Base-by-base conservation (phyloP, 2,888 invertebrate genomes). In the Eupithecia vulgata region DNA sequence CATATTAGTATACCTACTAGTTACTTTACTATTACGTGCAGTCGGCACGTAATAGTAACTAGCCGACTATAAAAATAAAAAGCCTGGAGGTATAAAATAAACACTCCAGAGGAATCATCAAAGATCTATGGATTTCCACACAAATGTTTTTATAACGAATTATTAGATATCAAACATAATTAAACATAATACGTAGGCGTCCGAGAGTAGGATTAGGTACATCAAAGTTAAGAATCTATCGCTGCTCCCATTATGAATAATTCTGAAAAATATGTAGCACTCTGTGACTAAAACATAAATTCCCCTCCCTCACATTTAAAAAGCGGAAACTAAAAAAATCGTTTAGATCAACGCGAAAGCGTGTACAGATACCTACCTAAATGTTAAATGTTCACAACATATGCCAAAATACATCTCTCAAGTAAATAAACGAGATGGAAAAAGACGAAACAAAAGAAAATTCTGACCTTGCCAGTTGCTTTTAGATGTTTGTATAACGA, bases 231-330 rank as follows among this genome's bases (percentile, higher is more conserved):
- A 48, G n/a, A 48, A 48, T 48, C 6, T n/a, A 48, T 48, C n/a
- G 48, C 48, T 48, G n/a, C n/a, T 48, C n/a, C 48, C 48, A 48
- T 8, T 48, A 7, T 45, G 17, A n/a, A n/a, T n/a, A 45, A 45
- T 45, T 48, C 48, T n/a, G 48, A 45, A n/a, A 48, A 48, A 8
- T 48, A 48, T 48, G 7, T n/a, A 6, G 48, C 42, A 48, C n/a
- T n/a, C n/a, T n/a, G n/a, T n/a, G n/a, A 48, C 48, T 48, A n/a
- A 48, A 48, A 48, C 48, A 48, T 48, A n/a, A 48, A 48, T 48
- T 17, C 42, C 42, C 42, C 42, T 1, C 42, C n/a, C 48, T n/a
- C n/a, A 48, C 48, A 48, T 17, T n/a, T 48, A 6, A 48, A 48
- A n/a, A 42, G 15, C 15, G 15, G 0, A n/a, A 48, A 48, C 7